These are phyloP conservation scores for Naso thynnoides DNA, from an alignment of 2,797 vertebrate species.

Conservation along the genomic window DNA sequence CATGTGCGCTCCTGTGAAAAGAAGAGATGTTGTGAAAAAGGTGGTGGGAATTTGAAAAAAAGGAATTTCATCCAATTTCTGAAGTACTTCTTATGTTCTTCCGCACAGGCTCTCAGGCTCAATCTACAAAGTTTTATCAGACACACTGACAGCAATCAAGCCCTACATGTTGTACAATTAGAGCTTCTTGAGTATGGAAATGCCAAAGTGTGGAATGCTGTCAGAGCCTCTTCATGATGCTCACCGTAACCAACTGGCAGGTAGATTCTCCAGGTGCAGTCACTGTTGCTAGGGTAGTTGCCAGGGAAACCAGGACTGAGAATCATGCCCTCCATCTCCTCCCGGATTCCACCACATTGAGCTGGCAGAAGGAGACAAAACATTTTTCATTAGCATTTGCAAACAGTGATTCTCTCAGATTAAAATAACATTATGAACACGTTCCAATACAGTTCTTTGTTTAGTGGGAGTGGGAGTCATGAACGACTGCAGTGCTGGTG, in stretches of 20 bases:
- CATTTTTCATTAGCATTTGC: conserved; percentile 42
- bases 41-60: neutral
- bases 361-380: conserved; percentile 80
- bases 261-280: conserved; percentile 97
- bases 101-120: neutral
- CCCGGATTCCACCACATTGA: conserved; percentile 93
- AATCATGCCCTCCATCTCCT: conserved; percentile 97
- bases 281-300: conserved; percentile 98
- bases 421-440: conserved; percentile 9
- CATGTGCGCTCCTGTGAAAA: conserved; percentile 90
- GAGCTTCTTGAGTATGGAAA: conserved; percentile 23
- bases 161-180: conserved; percentile 7
- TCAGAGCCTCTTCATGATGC: conserved; percentile 56
- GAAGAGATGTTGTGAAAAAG: conserved; percentile 1
- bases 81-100: neutral
- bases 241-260: conserved; percentile 96
- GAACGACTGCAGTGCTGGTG: neutral
- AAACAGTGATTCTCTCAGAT: conserved; percentile 29
- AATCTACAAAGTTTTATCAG: neutral
- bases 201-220: conserved; percentile 3
- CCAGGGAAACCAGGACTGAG: conserved; percentile 98
- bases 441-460: neutral
- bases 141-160: neutral
- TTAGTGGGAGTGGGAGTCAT: neutral
- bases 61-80: neutral